Conservation (phyloP, 1,140 invertebrate genomes). For the Tribolium castaneum region DNA sequence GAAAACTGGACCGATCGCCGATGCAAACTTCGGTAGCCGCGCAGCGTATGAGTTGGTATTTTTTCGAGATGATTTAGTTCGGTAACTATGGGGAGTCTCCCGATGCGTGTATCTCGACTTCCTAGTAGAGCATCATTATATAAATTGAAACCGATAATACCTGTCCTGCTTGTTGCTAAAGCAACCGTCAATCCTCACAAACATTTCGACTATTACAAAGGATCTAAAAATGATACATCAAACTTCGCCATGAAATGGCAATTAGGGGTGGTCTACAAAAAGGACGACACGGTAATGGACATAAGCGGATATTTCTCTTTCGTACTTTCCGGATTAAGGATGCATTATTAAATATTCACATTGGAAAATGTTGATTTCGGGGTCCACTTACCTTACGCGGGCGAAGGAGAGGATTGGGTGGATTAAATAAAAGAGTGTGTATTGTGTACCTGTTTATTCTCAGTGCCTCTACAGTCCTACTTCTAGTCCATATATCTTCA, state of each 20-base stretch:
- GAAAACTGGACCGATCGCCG: neutral
- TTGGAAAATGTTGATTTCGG: neutral
- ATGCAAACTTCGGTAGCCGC: neutral
- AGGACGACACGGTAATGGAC: constrained; percentile 20
- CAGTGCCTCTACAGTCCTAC: constrained; percentile 43
- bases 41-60: neutral
- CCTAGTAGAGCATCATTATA: neutral
- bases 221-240: constrained; percentile 28
- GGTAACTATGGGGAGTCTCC: constrained; percentile 5
- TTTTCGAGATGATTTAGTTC: constrained; percentile 12
- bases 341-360: constrained; percentile 20
- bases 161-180: constrained; percentile 31
- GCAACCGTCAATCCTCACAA: constrained; percentile 30
- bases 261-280: constrained; percentile 29
- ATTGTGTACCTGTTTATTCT: constrained; percentile 42
- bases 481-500: constrained; percentile 35
- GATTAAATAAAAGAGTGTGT: neutral
- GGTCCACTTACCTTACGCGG: neutral
- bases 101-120: constrained; percentile 21
- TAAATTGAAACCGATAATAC: constrained; percentile 32
- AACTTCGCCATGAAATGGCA: constrained; percentile 21
- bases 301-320: constrained; percentile 19
- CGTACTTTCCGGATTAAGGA: constrained; percentile 7
- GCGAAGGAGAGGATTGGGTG: neutral
- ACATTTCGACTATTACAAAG: constrained; percentile 26